A percentile compares a stretch with the other conserved stretches of the same genome.
phyloP scores from a whole-genome alignment of 2,888 invertebrate species.

The Mechanitis mazaeus region DNA sequence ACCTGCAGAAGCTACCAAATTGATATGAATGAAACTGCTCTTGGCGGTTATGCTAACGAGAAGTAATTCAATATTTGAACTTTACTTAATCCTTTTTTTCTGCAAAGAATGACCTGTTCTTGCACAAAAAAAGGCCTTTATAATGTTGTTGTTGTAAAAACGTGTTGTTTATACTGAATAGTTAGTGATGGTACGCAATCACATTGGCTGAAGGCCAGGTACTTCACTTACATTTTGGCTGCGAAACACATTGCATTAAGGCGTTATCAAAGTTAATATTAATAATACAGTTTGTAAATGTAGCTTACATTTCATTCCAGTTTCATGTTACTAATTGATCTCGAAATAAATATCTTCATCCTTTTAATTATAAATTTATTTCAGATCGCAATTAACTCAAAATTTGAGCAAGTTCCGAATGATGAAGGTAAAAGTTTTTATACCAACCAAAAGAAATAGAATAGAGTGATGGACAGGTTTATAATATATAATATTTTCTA shows the following conservation, averaged over 20 bases:
- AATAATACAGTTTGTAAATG: background rate
- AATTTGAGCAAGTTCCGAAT: slow-evolving; percentile 42
- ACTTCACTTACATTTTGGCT: slow-evolving; percentile 6
- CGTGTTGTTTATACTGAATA: background rate
- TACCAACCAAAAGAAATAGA: slow-evolving; percentile 33
- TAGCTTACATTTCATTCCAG: background rate
- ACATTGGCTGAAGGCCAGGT: background rate
- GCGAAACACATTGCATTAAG: background rate
- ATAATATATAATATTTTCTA: no score
- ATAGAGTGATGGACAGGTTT: slow-evolving; percentile 43
- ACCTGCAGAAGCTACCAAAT: slow-evolving; percentile 73
- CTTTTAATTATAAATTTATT: slow-evolving; percentile 19
- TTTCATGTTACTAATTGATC: background rate
- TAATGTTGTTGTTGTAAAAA: no score
- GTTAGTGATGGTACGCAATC: background rate
- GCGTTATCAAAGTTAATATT: background rate
- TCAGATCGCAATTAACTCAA: slow-evolving; percentile 47
- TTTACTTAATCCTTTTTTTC: slow-evolving; percentile 12
- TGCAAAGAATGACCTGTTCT: slow-evolving; percentile 13
- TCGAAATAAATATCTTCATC: slow-evolving; percentile 5
- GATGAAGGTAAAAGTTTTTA: slow-evolving; percentile 42
- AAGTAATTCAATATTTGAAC: slow-evolving; percentile 39
- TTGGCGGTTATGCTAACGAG: slow-evolving; percentile 49
- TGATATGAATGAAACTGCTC: slow-evolving; percentile 49
- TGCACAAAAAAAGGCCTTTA: slow-evolving; percentile 8